Base-by-base conservation (phyloP, 2,797 vertebrate species). In the Poeciliopsis infans region DNA sequence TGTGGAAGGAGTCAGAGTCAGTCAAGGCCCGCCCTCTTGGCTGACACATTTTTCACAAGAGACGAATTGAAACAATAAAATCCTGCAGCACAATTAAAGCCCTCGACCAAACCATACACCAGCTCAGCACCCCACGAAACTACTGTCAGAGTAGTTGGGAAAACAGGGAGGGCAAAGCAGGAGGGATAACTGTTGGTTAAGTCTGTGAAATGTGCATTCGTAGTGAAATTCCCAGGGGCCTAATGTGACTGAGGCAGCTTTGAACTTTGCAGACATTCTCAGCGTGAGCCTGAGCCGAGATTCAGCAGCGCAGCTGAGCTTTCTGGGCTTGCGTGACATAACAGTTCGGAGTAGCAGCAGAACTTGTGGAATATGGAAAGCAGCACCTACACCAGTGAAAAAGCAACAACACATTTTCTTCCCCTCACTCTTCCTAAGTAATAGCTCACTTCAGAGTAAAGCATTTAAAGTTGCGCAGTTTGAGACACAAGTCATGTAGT, bases 181-280 rank as follows among this genome's bases (percentile, higher is more conserved):
- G 80, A 76, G 80, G 76, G 83, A 83, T 85, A 88, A 87, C 57
- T 55, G 45, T 75, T 80, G 81, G 73, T 86, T 85, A 84, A 85
- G 64, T 80, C 69, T 74, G 33, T 64, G 78, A 89, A 90, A 88
- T 79, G 87, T 81, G 90, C 68, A 87, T 81, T 86, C 79, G 78
- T 83, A 79, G 84, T 80, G 82, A 88, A 88, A 88, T 81, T 90
- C 91, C 76, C 90, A 71, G 66, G 73, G 85, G 84, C 55, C 82
- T 79, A 71, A 46, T 74, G 73, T 77, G 84, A 86, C 57, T 51
- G 76, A 68, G 82, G 79, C 85, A 80, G 83, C 88, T 93, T 89
- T 89, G 81, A 93, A 90, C 91, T 78, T 75, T 78, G 84, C 59
- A 87, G 86, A 90, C 79, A 82, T 85, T 85, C 89, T 90, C 87